A percentile compares a stretch with the other conserved stretches of the same genome.
These are phyloP conservation scores for Spisula solida DNA, from an alignment of 2,888 invertebrate species.

Conservation along the genomic window DNA sequence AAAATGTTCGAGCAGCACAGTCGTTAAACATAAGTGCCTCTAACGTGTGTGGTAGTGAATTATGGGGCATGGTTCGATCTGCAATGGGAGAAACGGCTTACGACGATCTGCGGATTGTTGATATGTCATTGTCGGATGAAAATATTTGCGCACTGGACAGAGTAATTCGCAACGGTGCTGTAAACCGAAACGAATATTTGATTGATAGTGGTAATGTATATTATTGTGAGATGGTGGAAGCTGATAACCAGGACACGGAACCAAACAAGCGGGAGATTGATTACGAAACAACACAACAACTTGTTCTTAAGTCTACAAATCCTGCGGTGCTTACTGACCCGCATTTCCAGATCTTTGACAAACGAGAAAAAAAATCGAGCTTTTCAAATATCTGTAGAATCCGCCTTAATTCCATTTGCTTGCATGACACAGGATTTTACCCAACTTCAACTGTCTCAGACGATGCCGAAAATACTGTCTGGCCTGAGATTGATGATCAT, in stretches of 20 bases:
- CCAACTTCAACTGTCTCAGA: conserved; percentile 38
- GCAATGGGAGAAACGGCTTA: conserved; percentile 39
- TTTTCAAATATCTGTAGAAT: background rate
- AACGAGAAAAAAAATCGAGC: background rate
- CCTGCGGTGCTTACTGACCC: conserved; percentile 36
- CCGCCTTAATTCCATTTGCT: conserved; percentile 26
- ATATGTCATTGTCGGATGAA: conserved; percentile 48
- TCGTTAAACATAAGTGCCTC: conserved; percentile 19
- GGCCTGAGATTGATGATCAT: conserved; percentile 51
- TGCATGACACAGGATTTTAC: conserved; percentile 40
- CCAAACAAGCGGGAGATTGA: conserved; percentile 45
- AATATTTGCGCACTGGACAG: conserved; percentile 32
- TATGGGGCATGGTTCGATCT: conserved; percentile 68
- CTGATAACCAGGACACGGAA: conserved; percentile 41
- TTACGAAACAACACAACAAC: conserved; percentile 21
- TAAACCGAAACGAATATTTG: conserved; percentile 44
- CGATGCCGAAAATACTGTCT: conserved; percentile 36
- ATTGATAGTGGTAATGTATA: conserved; percentile 42
- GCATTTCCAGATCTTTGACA: conserved; percentile 23
- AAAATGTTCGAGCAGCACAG: conserved; percentile 36
- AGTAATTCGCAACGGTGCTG: background rate
- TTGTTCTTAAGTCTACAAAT: conserved; percentile 46
- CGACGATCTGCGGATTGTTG: conserved; percentile 44
- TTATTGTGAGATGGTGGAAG: conserved; percentile 41
- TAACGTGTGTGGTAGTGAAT: conserved; percentile 60